phyloP scores from a whole-genome alignment of 2,797 vertebrate genomes.

The Peromyscus attwateri region DNA sequence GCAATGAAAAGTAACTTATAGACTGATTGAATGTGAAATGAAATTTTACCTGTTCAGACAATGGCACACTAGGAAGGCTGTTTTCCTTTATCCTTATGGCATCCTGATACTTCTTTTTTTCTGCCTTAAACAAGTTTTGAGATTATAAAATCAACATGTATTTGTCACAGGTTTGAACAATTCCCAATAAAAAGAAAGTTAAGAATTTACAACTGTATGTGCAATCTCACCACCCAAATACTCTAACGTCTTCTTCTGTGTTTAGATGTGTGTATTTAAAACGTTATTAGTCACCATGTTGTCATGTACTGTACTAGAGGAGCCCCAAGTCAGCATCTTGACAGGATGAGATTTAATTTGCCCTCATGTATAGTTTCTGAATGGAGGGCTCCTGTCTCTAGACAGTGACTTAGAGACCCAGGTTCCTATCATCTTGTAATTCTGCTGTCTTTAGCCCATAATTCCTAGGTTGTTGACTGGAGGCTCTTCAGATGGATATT shows the following conservation, averaged over 20 bases:
- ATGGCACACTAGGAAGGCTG: neutral
- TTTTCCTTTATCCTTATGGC: neutral
- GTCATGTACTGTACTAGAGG: neutral
- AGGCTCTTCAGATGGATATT: neutral
- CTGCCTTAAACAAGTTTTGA: slow-evolving; percentile 3
- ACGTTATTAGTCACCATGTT: neutral
- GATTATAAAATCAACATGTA: neutral
- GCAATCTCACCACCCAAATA: neutral
- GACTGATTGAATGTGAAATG: neutral
- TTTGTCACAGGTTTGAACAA: slow-evolving; percentile 33
- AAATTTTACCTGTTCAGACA: neutral
- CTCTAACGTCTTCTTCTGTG: neutral
- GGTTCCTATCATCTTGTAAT: neutral
- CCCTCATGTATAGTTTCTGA: neutral
- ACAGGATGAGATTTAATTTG: neutral
- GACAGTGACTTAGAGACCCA: neutral
- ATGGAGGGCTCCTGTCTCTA: neutral
- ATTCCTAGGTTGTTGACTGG: neutral
- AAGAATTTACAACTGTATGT: slow-evolving; percentile 21
- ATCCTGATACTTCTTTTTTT: neutral
- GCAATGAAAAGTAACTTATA: neutral
- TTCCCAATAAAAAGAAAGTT: neutral
- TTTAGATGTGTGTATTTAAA: neutral
- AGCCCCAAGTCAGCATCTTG: neutral
- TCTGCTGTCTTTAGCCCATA: neutral